phyloP scores from a whole-genome alignment of 2,797 vertebrate species.

The Malacoctenus gilli region DNA sequence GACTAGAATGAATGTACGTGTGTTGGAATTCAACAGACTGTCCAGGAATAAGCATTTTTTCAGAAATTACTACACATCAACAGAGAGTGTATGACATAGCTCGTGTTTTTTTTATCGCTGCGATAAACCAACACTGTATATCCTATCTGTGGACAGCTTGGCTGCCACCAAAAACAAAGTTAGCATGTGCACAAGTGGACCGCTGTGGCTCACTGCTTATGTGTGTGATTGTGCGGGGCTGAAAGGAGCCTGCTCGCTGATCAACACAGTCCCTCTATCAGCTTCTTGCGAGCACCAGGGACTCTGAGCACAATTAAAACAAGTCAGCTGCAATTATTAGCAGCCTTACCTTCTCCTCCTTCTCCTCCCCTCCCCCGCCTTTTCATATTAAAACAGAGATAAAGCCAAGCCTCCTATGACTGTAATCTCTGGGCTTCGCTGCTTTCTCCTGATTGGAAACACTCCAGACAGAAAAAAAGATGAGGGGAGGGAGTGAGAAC shows the following conservation, averaged over 20 bases:
- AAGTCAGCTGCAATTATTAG: slow-evolving; percentile 68
- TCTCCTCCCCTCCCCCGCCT: background rate
- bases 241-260: slow-evolving; percentile 55
- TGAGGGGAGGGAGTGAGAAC: slow-evolving; percentile 14
- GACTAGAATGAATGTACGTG: too few species aligned
- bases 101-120: too few species aligned
- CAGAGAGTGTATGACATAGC: too few species aligned
- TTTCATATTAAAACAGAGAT: slow-evolving; percentile 51
- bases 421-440: slow-evolving; percentile 43
- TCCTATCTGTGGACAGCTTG: slow-evolving; percentile 63
- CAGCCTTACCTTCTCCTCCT: slow-evolving; percentile 32
- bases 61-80: too few species aligned
- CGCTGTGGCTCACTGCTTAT: slow-evolving; percentile 20
- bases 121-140: too few species aligned
- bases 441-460: slow-evolving; percentile 49
- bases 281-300: slow-evolving; percentile 56
- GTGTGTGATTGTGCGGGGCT: slow-evolving; percentile 48
- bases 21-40: too few species aligned
- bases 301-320: slow-evolving; percentile 68
- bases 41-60: too few species aligned
- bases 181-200: background rate
- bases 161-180: slow-evolving; percentile 14
- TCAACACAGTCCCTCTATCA: slow-evolving; percentile 48
- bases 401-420: slow-evolving; percentile 54
- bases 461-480: slow-evolving; percentile 33